These are phyloP conservation scores for Cydia fagiglandana DNA, from an alignment of 1,140 invertebrate species.

Conservation along the genomic window DNA sequence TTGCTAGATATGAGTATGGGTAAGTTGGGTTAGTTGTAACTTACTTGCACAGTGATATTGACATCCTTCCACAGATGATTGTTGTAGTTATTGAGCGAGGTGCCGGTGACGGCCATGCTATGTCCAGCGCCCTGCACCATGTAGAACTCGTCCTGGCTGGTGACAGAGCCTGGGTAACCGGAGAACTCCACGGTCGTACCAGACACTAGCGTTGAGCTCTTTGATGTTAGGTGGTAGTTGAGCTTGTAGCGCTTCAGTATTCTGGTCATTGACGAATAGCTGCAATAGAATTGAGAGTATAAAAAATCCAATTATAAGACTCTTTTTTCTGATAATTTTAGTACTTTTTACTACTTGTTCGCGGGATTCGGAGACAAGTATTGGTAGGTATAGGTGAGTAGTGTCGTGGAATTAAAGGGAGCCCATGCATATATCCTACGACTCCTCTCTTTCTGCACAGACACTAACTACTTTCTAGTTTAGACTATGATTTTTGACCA, in stretches of 20 bases:
- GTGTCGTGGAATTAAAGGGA: too few relatives aligned
- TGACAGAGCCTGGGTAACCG: constrained; percentile 92
- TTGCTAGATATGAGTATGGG: too few relatives aligned
- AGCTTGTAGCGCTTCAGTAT: constrained; percentile 95
- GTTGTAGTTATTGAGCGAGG: constrained; percentile 80
- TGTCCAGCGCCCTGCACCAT: constrained; percentile 78
- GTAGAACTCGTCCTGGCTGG: constrained; percentile 95
- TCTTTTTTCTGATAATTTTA: too few relatives aligned
- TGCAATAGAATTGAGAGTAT: constrained; percentile 40
- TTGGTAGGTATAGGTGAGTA: too few relatives aligned
- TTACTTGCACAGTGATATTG: constrained; percentile 75
- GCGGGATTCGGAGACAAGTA: too few relatives aligned
- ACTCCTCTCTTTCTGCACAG: too few relatives aligned
- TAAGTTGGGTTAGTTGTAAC: too few relatives aligned
- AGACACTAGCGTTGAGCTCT: constrained; percentile 81
- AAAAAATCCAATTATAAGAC: too few relatives aligned
- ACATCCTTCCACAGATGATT: constrained; percentile 78
- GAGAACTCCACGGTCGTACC: constrained; percentile 88
- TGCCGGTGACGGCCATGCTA: constrained; percentile 81
- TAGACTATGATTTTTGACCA: too few relatives aligned
- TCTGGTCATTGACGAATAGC: constrained; percentile 91
- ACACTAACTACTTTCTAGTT: too few relatives aligned
- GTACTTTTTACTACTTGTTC: too few relatives aligned
- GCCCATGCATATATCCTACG: too few relatives aligned
- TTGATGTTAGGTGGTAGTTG: constrained; percentile 83